phyloP scores from a whole-genome alignment of 2,888 invertebrate species.

The Perizoma affinitatum region DNA sequence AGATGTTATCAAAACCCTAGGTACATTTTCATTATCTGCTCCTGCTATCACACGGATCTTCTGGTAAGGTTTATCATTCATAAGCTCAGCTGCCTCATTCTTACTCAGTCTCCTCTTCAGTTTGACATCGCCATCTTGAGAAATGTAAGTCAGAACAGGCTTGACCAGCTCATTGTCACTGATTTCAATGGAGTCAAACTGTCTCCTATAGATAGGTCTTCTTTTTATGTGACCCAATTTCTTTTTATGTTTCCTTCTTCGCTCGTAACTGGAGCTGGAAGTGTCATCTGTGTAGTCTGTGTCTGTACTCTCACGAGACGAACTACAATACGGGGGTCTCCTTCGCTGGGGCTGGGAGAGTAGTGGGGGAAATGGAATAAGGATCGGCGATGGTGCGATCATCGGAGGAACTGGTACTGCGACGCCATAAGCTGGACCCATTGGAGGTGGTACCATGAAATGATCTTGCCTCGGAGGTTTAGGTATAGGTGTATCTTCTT shows the following conservation, averaged over 20 bases:
- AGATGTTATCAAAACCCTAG: constrained; percentile 43
- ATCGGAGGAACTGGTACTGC: constrained; percentile 14
- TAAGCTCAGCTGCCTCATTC: constrained; percentile 50
- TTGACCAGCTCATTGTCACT: constrained; percentile 38
- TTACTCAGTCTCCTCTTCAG: constrained; percentile 54
- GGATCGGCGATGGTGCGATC: constrained; percentile 13
- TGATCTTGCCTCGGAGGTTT: constrained; percentile 33
- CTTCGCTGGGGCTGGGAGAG: neutral
- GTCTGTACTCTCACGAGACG: constrained; percentile 4
- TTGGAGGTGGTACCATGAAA: constrained; percentile 30
- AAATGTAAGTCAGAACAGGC: constrained; percentile 47
- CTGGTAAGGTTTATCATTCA: constrained; percentile 37
- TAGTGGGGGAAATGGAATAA: constrained; percentile 22
- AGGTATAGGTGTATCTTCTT: constrained; percentile 49
- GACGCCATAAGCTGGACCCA: constrained; percentile 12
- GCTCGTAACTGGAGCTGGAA: constrained; percentile 6
- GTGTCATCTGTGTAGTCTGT: constrained; percentile 15
- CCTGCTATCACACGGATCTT: constrained; percentile 41
- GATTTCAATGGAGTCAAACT: constrained; percentile 17
- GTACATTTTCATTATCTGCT: constrained; percentile 38
- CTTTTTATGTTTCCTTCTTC: constrained; percentile 14
- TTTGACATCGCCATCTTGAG: constrained; percentile 53
- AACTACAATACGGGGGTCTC: constrained; percentile 1
- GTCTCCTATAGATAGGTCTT: constrained; percentile 20
- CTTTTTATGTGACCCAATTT: constrained; percentile 7